Base-by-base conservation (phyloP, 2,797 vertebrate genomes). In the Cryptoblepharus egeriae region DNA sequence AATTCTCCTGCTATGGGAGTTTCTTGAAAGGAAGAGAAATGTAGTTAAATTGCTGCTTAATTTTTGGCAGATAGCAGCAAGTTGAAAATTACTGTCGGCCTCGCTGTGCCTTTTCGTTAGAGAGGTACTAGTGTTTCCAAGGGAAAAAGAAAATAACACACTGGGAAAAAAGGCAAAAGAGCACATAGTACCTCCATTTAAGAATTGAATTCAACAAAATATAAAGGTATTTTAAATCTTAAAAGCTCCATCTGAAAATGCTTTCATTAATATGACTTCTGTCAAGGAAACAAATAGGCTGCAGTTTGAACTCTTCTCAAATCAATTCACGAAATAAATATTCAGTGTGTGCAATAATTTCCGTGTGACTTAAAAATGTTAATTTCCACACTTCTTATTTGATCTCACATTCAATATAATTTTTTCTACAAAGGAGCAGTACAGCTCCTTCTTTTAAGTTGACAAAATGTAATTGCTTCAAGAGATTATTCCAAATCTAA, bases 321-420 rank as follows among this genome's bases (percentile, higher is more conserved):
- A 94, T 94, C 91, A 95, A 94, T 95, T 95, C 92, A 92, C 5
- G 72, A 94, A 95, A 94, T 94, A 87, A 89, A 92, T 95, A 71
- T 39, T 28, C 28, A 94, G 95, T 94, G 90, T 89, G 86, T 91
- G 81, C 90, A 93, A 93, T 94, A 92, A 96, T 95, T 95, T 94
- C 89, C 88, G 30, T 93, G 90, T 85, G 91, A 95, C 93, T 94
- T 94, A 93, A 89, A 93, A 93, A 94, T 92, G 92, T 93, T 92
- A 92, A 92, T 91, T 93, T 92, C 92, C 92, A 93, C 94, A 93
- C 93, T 94, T 35, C 95, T 87, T 92, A 89, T 92, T 94, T 92
- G 94, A 94, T 93, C 92, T 95, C 26, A 39, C 93, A 93, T 93
- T 93, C 93, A 60, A 52, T 35, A 70, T 1, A 69, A 7, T 22